A percentile compares a stretch with the other conserved stretches of the same genome.
Conservation (phyloP, 2,113 vertebrate species). For the Rhipidura dahli region DNA sequence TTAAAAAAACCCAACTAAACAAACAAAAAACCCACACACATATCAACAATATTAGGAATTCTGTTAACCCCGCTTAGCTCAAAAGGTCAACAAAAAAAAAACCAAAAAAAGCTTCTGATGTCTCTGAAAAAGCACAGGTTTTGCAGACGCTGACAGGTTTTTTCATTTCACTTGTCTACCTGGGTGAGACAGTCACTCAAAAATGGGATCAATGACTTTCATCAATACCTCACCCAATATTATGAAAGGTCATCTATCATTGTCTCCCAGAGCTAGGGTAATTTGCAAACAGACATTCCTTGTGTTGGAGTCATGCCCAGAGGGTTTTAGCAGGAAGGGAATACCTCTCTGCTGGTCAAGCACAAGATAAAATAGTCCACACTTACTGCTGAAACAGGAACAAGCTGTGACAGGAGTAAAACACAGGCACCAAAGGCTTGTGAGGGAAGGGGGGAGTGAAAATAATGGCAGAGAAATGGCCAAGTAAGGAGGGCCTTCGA, state of each 20-base stretch:
- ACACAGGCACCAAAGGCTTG: background rate
- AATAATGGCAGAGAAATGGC: background rate
- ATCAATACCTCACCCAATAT: constrained; percentile 11
- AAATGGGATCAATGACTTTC: constrained; percentile 30
- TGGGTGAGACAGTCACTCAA: constrained; percentile 36
- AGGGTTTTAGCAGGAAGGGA: background rate
- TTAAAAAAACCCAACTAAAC: background rate
- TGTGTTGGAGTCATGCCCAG: background rate
- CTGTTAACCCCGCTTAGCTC: background rate
- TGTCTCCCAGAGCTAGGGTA: background rate
- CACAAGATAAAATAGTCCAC: background rate
- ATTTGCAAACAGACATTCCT: background rate
- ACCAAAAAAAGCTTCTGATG: background rate
- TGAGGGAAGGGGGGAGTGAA: background rate
- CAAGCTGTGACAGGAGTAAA: background rate
- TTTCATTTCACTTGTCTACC: constrained; percentile 24
- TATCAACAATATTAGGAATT: background rate
- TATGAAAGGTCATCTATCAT: constrained; percentile 21
- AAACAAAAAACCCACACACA: background rate
- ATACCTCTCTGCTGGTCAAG: background rate
- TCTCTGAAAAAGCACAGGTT: background rate
- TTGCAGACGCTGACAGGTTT: background rate
- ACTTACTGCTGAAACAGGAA: background rate
- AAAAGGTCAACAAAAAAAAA: background rate
- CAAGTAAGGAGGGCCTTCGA: background rate